Percentiles rank a stretch among this genome's conserved stretches.
Conservation (phyloP, 2,113 vertebrate genomes). For the Chloroceryle aenea region DNA sequence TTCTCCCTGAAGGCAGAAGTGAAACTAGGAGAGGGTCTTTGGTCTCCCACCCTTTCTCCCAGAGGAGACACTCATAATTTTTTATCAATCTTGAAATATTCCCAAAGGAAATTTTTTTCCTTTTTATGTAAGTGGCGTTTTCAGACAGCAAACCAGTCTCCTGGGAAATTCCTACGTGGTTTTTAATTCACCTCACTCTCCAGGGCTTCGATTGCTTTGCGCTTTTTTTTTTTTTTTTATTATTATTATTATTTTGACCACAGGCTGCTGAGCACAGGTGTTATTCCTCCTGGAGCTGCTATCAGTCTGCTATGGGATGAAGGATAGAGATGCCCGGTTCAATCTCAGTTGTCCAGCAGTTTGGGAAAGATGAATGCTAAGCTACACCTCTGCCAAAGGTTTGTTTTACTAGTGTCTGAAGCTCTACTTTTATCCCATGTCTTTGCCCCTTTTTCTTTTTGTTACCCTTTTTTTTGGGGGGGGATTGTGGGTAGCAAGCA, state of each 20-base stretch:
- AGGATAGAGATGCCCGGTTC: neutral
- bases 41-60: slow-evolving; percentile 13
- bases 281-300: neutral
- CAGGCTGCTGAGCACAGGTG: neutral
- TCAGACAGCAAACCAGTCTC: slow-evolving; percentile 17
- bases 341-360: neutral
- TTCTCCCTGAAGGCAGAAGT: slow-evolving; percentile 51
- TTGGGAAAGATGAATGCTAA: neutral
- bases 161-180: slow-evolving; percentile 32
- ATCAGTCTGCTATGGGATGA: neutral
- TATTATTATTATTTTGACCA: neutral
- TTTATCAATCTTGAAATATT: slow-evolving; percentile 41
- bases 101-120: slow-evolving; percentile 16
- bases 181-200: slow-evolving; percentile 34
- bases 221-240: neutral
- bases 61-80: slow-evolving; percentile 9
- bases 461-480: too few species aligned
- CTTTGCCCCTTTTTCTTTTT: neutral
- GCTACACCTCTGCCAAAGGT: neutral
- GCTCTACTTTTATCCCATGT: neutral
- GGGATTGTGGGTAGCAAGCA: neutral
- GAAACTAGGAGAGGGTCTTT: neutral
- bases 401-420: neutral
- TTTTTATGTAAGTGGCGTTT: slow-evolving; percentile 25
- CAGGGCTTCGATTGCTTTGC: neutral